Base-by-base conservation (phyloP, 30 jellyfish, hydroid and myxozoan species). In the Aurelia coerulea region DNA sequence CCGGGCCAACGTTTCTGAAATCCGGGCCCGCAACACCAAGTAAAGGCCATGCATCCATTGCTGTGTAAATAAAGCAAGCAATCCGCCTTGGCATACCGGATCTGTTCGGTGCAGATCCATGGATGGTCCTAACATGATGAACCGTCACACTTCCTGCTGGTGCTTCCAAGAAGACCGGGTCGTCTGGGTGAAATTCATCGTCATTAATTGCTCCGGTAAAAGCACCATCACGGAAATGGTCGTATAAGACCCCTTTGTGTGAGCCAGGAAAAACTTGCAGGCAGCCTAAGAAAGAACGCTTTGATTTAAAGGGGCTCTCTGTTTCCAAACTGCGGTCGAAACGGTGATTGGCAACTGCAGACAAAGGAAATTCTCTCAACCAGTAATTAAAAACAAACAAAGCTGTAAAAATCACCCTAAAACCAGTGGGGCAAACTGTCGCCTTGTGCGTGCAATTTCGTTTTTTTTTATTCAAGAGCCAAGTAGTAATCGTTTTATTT, bases 21-120 rank as follows among this genome's bases (percentile, higher is more conserved):
- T 84, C 92, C 16, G 84, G 80, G 1, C 96, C 97, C 7, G 85
- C 92, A 35, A 90, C 97, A 19, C 97, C 97, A 17, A 90, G 87
- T 59, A 90, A 68, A 53, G 97, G 97, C 97, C 97, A 90, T 2
- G 97, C 95, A 78, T 90, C 97, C 92, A 78, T 78, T 15, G 97
- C 92, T 58, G 77, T 83, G 80, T 74, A 90, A 3, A 84, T 73
- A 65, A 58, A 83, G 85, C 97, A 90, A 1, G 53, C 79, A 6
- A 80, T 86, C 19, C 95, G 72, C 33, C 97, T 62, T 32, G 91
- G 92, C n/a, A 39, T 6, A 19, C 19, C 16, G 9, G 97, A 90
- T n/a, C 78, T 31, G 79, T 90, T 90, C 33, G 74, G 46, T 11
- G 91, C 96, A 3, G 97, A 90, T 68, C 96, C 97, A 66, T 90